phyloP scores from a whole-genome alignment of 2,797 vertebrate species.

The Acanthopagrus latus region DNA sequence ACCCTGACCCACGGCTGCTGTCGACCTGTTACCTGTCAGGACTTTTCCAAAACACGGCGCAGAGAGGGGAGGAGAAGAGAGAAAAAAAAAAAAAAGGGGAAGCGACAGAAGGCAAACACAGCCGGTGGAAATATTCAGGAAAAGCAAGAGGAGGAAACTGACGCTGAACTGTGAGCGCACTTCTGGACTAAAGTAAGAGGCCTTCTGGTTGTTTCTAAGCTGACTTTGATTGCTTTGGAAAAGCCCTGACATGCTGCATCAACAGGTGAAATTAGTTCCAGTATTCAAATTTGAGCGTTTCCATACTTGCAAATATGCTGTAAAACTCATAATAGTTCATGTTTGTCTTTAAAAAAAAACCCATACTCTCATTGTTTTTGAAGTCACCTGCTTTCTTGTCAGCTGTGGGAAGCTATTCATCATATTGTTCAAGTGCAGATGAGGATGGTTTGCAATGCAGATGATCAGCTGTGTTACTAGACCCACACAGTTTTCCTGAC shows the following conservation, averaged over 20 bases:
- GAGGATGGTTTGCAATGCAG: too few relatives aligned
- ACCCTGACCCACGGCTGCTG: not conserved
- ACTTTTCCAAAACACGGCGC: not conserved
- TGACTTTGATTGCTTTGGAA: not conserved
- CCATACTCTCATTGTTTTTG: too few relatives aligned
- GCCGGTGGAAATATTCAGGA: too few relatives aligned
- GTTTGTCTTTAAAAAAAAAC: not conserved
- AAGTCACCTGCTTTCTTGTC: not conserved
- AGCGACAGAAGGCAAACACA: not conserved
- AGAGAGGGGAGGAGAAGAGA: not conserved
- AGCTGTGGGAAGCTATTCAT: too few relatives aligned
- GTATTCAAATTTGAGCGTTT: not conserved
- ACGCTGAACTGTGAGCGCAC: not conserved
- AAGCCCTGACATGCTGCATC: too few relatives aligned
- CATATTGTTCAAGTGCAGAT: not conserved
- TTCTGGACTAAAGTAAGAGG: not conserved
- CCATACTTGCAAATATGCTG: not conserved
- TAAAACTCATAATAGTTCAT: not conserved
- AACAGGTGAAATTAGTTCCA: not conserved
- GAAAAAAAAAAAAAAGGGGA: not conserved
- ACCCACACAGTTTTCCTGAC: not conserved
- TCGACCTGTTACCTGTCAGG: not conserved
- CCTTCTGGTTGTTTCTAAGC: not conserved
- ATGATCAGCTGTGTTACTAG: not conserved
- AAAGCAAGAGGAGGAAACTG: not conserved